Conservation (phyloP, 2,888 invertebrate species). For the Agrilus cyanescens region DNA sequence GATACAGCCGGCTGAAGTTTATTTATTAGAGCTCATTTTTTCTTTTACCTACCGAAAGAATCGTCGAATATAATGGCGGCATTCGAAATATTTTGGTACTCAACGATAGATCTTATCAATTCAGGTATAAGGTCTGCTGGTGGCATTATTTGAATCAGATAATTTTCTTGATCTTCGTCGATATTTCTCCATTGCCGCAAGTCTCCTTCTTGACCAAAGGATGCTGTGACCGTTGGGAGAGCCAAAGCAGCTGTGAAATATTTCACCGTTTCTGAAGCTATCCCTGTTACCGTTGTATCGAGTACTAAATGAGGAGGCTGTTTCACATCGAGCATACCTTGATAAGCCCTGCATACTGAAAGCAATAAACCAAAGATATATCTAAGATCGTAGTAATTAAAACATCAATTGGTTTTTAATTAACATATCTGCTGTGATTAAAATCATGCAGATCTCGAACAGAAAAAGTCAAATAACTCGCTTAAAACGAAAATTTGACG, state of each 20-base stretch:
- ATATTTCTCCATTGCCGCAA: conserved; percentile 71
- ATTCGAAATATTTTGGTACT: conserved; percentile 76
- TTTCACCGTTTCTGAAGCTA: conserved; percentile 75
- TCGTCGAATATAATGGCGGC: conserved; percentile 87
- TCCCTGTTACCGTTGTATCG: conserved; percentile 71
- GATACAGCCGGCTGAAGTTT: too few species aligned
- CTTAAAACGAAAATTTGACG: too few species aligned
- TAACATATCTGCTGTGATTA: too few species aligned
- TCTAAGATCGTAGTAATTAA: too few species aligned
- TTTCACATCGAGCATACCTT: conserved; percentile 49
- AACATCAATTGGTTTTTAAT: too few species aligned
- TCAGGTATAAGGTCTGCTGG: conserved; percentile 79
- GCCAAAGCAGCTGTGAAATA: conserved; percentile 69
- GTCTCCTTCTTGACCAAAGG: conserved; percentile 77
- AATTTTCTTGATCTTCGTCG: conserved; percentile 55
- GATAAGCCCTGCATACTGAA: conserved; percentile 62
- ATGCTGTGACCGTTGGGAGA: conserved; percentile 72
- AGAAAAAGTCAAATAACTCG: too few species aligned
- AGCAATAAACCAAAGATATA: too few species aligned
- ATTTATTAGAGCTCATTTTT: background rate
- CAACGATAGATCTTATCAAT: conserved; percentile 68
- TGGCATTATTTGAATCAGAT: conserved; percentile 71
- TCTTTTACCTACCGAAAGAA: conserved; percentile 51
- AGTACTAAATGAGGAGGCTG: conserved; percentile 66
- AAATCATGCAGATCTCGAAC: too few species aligned